These are phyloP conservation scores for Heterodera carotae DNA, from an alignment of 1,140 invertebrate genomes.

Conservation along the genomic window DNA sequence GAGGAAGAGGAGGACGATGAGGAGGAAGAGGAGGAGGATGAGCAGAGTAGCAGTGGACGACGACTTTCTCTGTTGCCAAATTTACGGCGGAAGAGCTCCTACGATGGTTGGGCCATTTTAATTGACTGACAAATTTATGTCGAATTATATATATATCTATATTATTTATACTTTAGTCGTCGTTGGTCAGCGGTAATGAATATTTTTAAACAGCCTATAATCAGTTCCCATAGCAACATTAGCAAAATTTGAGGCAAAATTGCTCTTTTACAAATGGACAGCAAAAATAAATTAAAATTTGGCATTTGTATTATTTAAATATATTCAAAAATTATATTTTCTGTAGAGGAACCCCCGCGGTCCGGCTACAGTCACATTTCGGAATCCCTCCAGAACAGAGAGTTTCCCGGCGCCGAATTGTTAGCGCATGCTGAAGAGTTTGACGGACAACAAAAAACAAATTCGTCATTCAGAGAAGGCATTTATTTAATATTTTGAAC, in stretches of 20 bases:
- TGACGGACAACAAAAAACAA: background rate
- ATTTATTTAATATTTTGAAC: background rate
- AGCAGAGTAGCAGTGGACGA: no score
- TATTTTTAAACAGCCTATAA: no score
- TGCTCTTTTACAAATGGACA: background rate
- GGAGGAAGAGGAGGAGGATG: no score
- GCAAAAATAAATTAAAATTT: background rate
- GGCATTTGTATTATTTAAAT: background rate
- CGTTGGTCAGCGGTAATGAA: no score
- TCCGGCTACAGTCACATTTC: background rate
- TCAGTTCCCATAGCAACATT: constrained; percentile 4
- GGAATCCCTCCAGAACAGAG: constrained; percentile 23
- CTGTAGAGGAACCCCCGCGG: background rate
- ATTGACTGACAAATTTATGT: no score
- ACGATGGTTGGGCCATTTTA: no score
- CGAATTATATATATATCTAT: no score
- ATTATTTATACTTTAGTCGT: no score
- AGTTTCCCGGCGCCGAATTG: constrained; percentile 7
- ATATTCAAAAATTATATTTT: constrained; percentile 16
- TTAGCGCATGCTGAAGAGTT: constrained; percentile 3
- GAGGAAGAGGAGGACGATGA: background rate
- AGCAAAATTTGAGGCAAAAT: background rate
- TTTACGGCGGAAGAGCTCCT: no score
- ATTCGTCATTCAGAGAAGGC: background rate
- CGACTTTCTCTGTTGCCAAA: no score